Evolutionary conservation across 2,113 vertebrate species (phyloP).

Genomic region (Notechis scutatus): DNA sequence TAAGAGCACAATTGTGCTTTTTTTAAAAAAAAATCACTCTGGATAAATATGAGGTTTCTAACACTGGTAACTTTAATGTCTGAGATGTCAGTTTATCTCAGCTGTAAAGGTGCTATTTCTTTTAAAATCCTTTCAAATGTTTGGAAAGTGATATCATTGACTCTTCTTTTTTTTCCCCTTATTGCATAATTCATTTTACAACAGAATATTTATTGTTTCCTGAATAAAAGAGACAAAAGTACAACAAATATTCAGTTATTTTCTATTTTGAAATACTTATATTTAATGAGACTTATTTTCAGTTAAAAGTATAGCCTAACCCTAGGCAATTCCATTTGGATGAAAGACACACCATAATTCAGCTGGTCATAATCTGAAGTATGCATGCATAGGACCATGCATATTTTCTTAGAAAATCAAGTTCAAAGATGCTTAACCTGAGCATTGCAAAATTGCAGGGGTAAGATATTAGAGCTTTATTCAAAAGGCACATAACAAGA

Average conservation of each 20-base stretch:
- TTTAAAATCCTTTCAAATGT: constrained; percentile 53
- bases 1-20: constrained; percentile 5
- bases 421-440: not conserved
- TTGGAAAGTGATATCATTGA: constrained; percentile 47
- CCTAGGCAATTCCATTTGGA: too few species aligned
- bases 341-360: not conserved
- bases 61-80: constrained; percentile 44
- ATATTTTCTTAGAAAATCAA: not conserved
- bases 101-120: constrained; percentile 50
- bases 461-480: not conserved
- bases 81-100: constrained; percentile 34
- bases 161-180: constrained; percentile 41
- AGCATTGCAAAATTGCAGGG: not conserved
- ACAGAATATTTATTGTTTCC: constrained; percentile 40
- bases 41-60: constrained; percentile 55
- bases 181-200: constrained; percentile 49
- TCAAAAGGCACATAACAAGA: not conserved
- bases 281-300: not conserved
- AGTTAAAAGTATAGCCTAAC: not conserved
- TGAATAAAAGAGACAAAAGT: constrained; percentile 9
- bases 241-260: not conserved
- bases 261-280: not conserved
- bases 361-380: not conserved
- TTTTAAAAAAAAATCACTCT: constrained; percentile 16
- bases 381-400: not conserved